Percentiles rank a stretch among this genome's conserved stretches.
These are phyloP conservation scores for Lamproptera curius DNA, from an alignment of 2,888 invertebrate species.

Conservation along the genomic window DNA sequence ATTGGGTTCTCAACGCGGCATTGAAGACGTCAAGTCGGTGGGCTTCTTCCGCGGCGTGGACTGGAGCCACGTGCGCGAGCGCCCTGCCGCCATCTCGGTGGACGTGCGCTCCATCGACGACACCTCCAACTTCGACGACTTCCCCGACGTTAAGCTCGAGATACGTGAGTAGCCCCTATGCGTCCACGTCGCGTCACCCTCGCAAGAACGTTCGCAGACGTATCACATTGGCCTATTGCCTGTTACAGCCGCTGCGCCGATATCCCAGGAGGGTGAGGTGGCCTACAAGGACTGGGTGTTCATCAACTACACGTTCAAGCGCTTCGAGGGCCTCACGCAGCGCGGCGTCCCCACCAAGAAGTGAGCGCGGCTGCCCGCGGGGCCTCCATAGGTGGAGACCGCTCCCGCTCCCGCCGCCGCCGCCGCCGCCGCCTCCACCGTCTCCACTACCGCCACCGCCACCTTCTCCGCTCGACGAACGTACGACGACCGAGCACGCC, in stretches of 20 bases:
- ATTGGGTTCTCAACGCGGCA: slow-evolving; percentile 91
- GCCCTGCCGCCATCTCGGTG: slow-evolving; percentile 98
- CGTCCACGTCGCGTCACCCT: too few species aligned
- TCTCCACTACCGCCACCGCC: too few species aligned
- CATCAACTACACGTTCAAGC: slow-evolving; percentile 99
- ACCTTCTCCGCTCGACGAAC: too few species aligned
- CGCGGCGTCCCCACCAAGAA: slow-evolving; percentile 90
- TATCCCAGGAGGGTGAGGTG: slow-evolving; percentile 93
- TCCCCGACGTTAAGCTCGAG: slow-evolving; percentile 98
- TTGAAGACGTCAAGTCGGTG: slow-evolving; percentile 95
- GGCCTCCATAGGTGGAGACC: slow-evolving; percentile 7
- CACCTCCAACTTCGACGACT: slow-evolving; percentile 99
- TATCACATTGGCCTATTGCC: background rate
- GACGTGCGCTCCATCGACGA: slow-evolving; percentile 99
- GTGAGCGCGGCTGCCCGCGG: slow-evolving; percentile 56
- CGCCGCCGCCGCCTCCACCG: background rate
- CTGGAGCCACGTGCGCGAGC: slow-evolving; percentile 99
- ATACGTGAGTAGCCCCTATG: slow-evolving; percentile 89
- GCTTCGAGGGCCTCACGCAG: slow-evolving; percentile 98
- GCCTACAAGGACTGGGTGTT: slow-evolving; percentile 99
- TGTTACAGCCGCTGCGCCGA: slow-evolving; percentile 88
- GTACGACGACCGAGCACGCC: background rate
- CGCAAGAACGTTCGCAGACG: background rate
- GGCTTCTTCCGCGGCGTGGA: slow-evolving; percentile 98
- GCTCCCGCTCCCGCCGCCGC: background rate